These are phyloP conservation scores for Lasiommata megera DNA, from an alignment of 2,888 invertebrate species.

Conservation along the genomic window DNA sequence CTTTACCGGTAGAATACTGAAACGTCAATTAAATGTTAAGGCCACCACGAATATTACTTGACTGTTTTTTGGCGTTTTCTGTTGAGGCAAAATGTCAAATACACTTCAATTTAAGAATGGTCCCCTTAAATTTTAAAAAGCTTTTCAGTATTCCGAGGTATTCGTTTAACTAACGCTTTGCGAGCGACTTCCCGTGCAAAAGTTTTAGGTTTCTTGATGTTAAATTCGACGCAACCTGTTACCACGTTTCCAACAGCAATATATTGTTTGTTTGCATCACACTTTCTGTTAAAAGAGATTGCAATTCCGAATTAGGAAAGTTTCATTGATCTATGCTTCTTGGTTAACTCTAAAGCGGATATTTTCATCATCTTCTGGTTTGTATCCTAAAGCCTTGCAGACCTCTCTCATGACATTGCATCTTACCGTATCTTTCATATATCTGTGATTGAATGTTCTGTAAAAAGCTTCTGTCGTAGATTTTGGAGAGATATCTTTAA, in stretches of 20 bases:
- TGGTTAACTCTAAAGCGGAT: conserved; percentile 81
- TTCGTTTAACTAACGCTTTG: conserved; percentile 43
- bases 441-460: conserved; percentile 56
- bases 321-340: conserved; percentile 74
- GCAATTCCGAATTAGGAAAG: conserved; percentile 35
- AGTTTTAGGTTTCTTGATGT: conserved; percentile 21
- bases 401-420: conserved; percentile 62
- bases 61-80: background rate
- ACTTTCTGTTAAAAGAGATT: conserved; percentile 43
- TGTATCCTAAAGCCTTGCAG: conserved; percentile 67
- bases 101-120: conserved; percentile 10
- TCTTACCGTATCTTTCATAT: conserved; percentile 49
- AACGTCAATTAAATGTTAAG: background rate
- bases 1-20: conserved; percentile 28
- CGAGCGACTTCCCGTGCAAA: conserved; percentile 40
- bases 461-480: conserved; percentile 70
- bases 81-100: background rate
- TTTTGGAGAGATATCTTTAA: conserved; percentile 35
- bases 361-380: conserved; percentile 69
- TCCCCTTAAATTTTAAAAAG: background rate
- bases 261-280: conserved; percentile 59
- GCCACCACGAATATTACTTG: background rate
- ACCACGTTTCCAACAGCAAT: conserved; percentile 31
- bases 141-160: conserved; percentile 2
- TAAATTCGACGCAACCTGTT: conserved; percentile 20